Base-by-base conservation (phyloP, 2,888 invertebrate species). In the Apomyelois bistriatella region DNA sequence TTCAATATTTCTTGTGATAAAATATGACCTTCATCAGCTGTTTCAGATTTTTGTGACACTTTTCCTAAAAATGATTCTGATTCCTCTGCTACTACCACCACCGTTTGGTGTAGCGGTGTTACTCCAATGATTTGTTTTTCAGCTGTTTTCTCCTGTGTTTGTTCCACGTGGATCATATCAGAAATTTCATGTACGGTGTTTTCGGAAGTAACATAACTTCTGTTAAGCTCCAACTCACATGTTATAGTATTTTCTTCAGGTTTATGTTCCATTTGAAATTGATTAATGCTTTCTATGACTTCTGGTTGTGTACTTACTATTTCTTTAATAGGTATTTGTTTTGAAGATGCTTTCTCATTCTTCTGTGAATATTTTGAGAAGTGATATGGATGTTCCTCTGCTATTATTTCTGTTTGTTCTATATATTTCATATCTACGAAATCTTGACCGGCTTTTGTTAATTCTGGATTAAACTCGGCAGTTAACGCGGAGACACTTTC, bases 161-260 rank as follows among this genome's bases (percentile, higher is more conserved):
- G 10, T 28, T 59, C 53, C 46, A 63, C 53, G n/a, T 49, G 36
- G 8, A 85, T 57, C 32, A 58, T 58, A 56, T 68, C 58, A 12
- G 74, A 59, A 41, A 47, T 47, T 66, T 85, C 82, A 16, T 79
- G 73, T 32, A 57, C 28, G 12, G 68, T 54, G 48, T 69, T 70
- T 74, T 85, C 84, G 32, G 69, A 59, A 40, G 78, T 85, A 13
- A 66, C 62, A 50, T 79, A 82, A 50, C 72, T 79, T 70, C 74
- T 83, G 52, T 74, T 66, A 13, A 76, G 59, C 59, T 83, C 78
- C 22, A 81, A 55, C 36, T 74, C 70, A n/a, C 58, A 68, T 40
- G 60, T 55, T 5, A 66, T 66, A 51, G 60, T 54, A 52, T 55
- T 73, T 62, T 68, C 41, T 36, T 62, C 57, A 3, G 58, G 64